Evolutionary conservation across 2,797 vertebrate genomes (phyloP), one percentile per base, ranked within the genome.

Genomic region (Micrastur ruficollis): DNA sequence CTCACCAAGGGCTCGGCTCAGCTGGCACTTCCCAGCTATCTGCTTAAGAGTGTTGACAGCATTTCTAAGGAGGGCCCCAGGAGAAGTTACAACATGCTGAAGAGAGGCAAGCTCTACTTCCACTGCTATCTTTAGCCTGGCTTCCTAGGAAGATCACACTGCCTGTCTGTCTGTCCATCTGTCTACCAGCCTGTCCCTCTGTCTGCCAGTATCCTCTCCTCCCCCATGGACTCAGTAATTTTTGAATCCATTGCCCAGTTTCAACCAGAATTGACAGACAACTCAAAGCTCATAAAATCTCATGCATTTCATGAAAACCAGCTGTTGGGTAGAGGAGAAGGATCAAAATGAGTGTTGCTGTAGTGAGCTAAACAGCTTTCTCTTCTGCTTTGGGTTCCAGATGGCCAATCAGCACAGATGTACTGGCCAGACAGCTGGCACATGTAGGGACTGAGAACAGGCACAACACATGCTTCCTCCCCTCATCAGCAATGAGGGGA

Each of bases 61-160:
- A 3, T 58, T 87, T 58, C 44, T 87, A 11, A 3, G 14, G 53
- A 72, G 53, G 32, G 78, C 71, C 81, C 36, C 75, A 67, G n/a
- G 40, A 87, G 62, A 68, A 81, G 86, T 86, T 87, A 74, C 16
- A 23, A 71, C 7, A 68, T 89, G 79, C 25, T 89, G 94, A 86
- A 92, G 78, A 76, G 56, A 87, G 59, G n/a, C 52, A 70, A 95
- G 74, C 36, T 67, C 36, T 0, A 0, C 20, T 93, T 47, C 59
- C 52, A 36, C 26, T 67, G 36, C 95, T 96, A 65, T 89, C 36
- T 93, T 93, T 92, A 94, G 86, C 52, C 40, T 58, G 52, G 9
- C 22, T 61, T 90, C 71, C 72, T 52, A 80, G 49, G 71, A 87
- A 82, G 59, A 61, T 71, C 29, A 14, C 36, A 26, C 13, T 42